Percentiles rank a stretch among this genome's conserved stretches.
These are phyloP conservation scores for Ellobius talpinus DNA, from an alignment of 2,113 vertebrate species.

Conservation along the genomic window DNA sequence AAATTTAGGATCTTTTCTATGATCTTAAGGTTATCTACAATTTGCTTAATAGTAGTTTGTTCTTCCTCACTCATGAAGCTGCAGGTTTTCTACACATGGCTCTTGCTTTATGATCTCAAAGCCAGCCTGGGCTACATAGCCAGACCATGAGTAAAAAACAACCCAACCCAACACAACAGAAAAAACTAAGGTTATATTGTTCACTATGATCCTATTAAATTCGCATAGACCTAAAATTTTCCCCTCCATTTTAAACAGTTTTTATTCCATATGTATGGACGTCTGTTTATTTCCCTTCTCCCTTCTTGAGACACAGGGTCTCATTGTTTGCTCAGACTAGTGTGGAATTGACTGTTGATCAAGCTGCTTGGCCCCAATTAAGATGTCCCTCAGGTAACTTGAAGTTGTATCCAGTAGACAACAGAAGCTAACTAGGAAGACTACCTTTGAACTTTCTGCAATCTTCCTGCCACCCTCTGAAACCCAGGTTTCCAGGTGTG, in stretches of 20 bases:
- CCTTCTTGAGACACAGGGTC: not conserved
- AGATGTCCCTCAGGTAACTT: not conserved
- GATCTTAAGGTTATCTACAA: not conserved
- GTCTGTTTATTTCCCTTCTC: not conserved
- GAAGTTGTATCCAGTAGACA: not conserved
- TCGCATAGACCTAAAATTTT: not conserved
- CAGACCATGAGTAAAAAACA: not conserved
- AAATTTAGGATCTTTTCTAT: not conserved
- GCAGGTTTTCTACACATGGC: not conserved
- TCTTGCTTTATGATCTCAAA: not conserved
- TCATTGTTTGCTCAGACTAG: not conserved
- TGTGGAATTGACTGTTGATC: not conserved
- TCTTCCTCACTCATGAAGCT: not conserved
- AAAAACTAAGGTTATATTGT: not conserved
- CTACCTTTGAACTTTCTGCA: not conserved
- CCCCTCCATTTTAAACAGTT: not conserved
- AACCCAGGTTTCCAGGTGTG: not conserved
- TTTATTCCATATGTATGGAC: not conserved
- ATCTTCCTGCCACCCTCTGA: not conserved
- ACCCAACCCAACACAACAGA: not conserved
- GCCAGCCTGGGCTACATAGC: not conserved
- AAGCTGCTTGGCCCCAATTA: not conserved
- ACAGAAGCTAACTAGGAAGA: not conserved
- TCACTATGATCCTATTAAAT: slow-evolving; percentile 1
- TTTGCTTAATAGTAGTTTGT: slow-evolving; percentile 19